Evolutionary conservation across 2,113 vertebrate species (phyloP), one percentile per base, ranked within the genome.

Genomic region (Phrynocephalus versicolor): DNA sequence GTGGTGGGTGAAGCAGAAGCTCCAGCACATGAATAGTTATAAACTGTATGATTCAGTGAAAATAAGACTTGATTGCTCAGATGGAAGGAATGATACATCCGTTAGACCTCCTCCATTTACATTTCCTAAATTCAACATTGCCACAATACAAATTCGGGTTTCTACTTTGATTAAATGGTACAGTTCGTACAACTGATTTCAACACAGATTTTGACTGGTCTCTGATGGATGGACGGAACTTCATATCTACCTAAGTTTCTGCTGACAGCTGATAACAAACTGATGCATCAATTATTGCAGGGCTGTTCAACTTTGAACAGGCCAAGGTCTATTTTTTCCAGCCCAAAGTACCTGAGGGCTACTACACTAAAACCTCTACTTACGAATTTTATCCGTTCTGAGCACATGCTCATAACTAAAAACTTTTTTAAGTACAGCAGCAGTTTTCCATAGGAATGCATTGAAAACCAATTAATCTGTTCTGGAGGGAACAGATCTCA

Each of bases 21-120:
- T 85, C 82, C 67, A 85, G 78, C 16, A 67, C 64, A 85, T 58
- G 82, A 8, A 71, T 88, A 85, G 85, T 86, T 85, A 79, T 77
- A 69, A 51, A 45, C 33, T 13, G 35, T 30, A 60, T 83, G 74
- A 62, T 87, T 87, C 67, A 79, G 57, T 27, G 57, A 90, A 83
- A 90, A 60, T 3, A 37, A 78, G 81, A 79, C 76, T 77, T 76
- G 79, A n/a, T 69, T 76, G 67, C 67, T 85, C 84, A 27, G 1
- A 58, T 85, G 55, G 58, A 69, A 82, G 64, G 75, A 55, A 88
- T 51, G 69, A 65, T 74, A 33, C 16, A 67, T 9, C 39, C 19
- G 51, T 83, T 75, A 39, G 55, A 83, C 64, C 27, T 72, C 41
- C 41, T 81, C 70, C 30, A 82, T 57, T 69, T 90, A 79, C 45